Percentiles rank a stretch among this genome's conserved stretches.
These are phyloP conservation scores for Drosophila pandora DNA, from an alignment of 1,140 invertebrate species.

Conservation along the genomic window DNA sequence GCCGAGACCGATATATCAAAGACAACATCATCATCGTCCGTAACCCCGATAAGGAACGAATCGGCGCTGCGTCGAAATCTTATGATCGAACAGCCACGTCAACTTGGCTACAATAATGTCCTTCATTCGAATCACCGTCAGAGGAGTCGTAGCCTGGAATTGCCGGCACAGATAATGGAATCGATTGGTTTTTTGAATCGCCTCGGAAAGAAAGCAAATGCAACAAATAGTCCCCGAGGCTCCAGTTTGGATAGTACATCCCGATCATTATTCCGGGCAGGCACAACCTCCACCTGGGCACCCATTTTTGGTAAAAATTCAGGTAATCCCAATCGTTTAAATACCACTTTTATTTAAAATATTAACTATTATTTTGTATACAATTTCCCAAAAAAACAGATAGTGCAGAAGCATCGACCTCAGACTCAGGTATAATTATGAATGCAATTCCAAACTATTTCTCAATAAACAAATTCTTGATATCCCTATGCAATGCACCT, in stretches of 20 bases:
- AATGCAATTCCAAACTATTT: background rate
- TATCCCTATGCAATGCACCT: background rate
- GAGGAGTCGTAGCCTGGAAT: constrained; percentile 14
- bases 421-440: background rate
- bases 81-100: background rate
- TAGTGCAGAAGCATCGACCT: too few species aligned
- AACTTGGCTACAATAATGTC: constrained; percentile 33
- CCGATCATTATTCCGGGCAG: background rate
- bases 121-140: constrained; percentile 47
- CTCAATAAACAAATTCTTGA: background rate
- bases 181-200: background rate
- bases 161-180: background rate
- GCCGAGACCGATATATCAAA: background rate
- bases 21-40: background rate
- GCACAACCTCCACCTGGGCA: background rate
- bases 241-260: constrained; percentile 10
- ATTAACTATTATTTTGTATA: background rate
- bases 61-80: too few species aligned
- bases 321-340: constrained; percentile 1
- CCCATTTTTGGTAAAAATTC: background rate
- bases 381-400: background rate
- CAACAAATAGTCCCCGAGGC: background rate
- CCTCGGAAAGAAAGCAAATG: background rate
- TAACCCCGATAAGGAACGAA: too few species aligned
- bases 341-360: background rate